Evolutionary conservation across 2,797 vertebrate genomes (phyloP), one percentile per base, ranked within the genome.

Genomic region (Takifugu rubripes): DNA sequence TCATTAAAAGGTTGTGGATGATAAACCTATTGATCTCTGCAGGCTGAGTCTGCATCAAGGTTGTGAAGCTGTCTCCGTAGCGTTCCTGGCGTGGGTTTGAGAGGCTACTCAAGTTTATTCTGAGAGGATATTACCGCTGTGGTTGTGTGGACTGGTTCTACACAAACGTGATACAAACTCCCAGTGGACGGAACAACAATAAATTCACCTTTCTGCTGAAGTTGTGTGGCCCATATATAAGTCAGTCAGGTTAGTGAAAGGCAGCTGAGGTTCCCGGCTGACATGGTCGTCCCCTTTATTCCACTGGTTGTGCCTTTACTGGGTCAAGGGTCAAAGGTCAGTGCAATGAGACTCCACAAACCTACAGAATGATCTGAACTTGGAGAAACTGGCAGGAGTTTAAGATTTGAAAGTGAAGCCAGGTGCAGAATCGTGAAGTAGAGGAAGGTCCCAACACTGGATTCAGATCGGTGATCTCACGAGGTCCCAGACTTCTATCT

Each of bases 341-440:
- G 15, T 16, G 2, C 16, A 17, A 16, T 17, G n/a, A 44, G 16
- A 44, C 15, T 17, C 36, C 14, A 14, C 36, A 42, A 5, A 44
- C 6, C 43, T 17, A 40, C 8, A 10, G 7, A 40, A 40, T 40
- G 12, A 40, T 40, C 2, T 40, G 36, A 14, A 36, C 10, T 36
- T 36, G 33, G 9, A 14, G 12, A 5, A 14, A 40, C 9, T 12
- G 14, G 36, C 2, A 40, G 36, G 14, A 10, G 36, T 12, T 40
- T 40, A 12, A 14, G 36, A 40, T 40, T 40, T 3, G 10, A 36
- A 40, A 42, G 12, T 51, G 25, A 55, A 59, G 25, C 46, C 53
- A 52, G 36, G 51, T 47, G 7, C 6, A 14, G 47, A 51, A 49
- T 51, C 15, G 12, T 25, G 52, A 57, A 48, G 50, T n/a, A 25